Conservation (phyloP, 1,140 invertebrate genomes). For the Heliothis subflexa region DNA sequence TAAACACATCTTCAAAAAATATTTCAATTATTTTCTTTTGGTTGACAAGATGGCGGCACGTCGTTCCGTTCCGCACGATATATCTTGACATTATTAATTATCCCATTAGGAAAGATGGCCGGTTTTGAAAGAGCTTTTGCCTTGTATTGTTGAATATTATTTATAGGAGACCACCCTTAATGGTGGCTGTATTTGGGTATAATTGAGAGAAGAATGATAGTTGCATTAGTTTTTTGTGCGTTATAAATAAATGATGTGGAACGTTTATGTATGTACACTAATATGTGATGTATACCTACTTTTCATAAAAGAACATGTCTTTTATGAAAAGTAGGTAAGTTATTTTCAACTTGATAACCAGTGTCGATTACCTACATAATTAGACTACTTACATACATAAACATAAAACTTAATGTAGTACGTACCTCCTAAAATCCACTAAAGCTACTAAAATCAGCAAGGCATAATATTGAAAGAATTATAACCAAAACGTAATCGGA, state of each 20-base stretch:
- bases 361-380: too few relatives aligned
- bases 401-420: too few relatives aligned
- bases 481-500: constrained; percentile 10
- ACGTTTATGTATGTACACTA: too few relatives aligned
- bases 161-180: constrained; percentile 35
- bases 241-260: neutral
- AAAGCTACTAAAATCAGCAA: neutral
- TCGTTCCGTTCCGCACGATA: constrained; percentile 52
- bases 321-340: too few relatives aligned
- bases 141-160: constrained; percentile 28
- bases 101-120: constrained; percentile 36
- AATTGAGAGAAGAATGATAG: neutral
- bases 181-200: constrained; percentile 2
- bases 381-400: too few relatives aligned
- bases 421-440: neutral
- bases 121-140: neutral
- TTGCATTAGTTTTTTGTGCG: neutral
- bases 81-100: constrained; percentile 49
- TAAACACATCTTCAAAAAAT: constrained; percentile 1
- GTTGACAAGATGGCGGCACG: constrained; percentile 11
- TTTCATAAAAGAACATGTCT: too few relatives aligned
- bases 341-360: too few relatives aligned
- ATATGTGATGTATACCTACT: too few relatives aligned
- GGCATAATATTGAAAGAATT: neutral
- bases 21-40: constrained; percentile 3